Base-by-base conservation (phyloP, 2,113 vertebrate species). In the Syngnathus floridae region DNA sequence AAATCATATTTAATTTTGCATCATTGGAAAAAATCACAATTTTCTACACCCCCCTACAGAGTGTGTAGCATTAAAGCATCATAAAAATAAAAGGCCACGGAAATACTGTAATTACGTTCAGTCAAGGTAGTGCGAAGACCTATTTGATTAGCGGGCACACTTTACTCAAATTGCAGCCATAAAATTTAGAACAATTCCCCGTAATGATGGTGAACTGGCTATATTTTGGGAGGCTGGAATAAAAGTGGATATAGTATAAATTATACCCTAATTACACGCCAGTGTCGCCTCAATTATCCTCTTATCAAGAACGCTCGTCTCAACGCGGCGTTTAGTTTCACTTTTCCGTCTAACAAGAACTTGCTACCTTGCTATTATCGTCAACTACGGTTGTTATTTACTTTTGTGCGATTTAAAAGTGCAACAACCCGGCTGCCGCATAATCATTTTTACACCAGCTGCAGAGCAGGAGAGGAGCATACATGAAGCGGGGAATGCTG, bases 161-260 rank as follows among this genome's bases (percentile, higher is more conserved):
- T 95, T 95, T 95, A 90, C 94, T 95, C 92, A 95, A 96, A 96
- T 96, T 94, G 93, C 93, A 90, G 93, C 94, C 92, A 93, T 95
- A 95, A 97, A 97, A 96, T 95, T 94, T 94, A 96, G 94, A 96
- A 98, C 95, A 96, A 97, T 98, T 97, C 94, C 92, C 90, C 94
- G 93, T 96, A 97, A 98, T 98, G 93, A 98, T 96, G 97, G 95
- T 95, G 96, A 94, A 95, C 94, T 93, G 92, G 93, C 92, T 95
- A 97, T 97, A 96, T 97, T 97, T 98, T 96, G 93, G 94, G 93
- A 93, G 95, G 94, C 92, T 93, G 93, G 94, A 96, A 97, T 97
- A 98, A 99, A 98, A 95, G 94, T 97, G 94, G 94, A 96, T 98
- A 98, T 98, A 97, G 96, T 95, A 99, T 99, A 98, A 98, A 99